Conservation (phyloP, 2,797 vertebrate species). For the Adrianichthys oophorus region DNA sequence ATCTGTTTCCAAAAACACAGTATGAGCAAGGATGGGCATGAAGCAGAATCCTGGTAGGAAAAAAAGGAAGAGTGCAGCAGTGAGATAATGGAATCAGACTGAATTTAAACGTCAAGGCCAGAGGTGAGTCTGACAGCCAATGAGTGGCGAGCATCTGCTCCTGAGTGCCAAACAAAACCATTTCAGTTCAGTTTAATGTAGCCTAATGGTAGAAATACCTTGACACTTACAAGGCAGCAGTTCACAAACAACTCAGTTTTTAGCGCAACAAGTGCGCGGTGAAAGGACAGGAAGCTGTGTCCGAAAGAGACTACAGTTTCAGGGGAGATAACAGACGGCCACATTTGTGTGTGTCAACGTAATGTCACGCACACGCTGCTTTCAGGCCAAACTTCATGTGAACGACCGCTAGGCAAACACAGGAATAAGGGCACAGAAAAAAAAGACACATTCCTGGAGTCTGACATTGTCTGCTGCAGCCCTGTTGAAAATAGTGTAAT, state of each 20-base stretch:
- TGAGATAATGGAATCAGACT: not conserved
- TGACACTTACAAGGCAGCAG: slow-evolving; percentile 7
- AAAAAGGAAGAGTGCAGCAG: not conserved
- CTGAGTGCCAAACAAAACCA: slow-evolving; percentile 21
- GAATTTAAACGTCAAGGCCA: slow-evolving; percentile 35
- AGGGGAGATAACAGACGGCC: slow-evolving; percentile 24
- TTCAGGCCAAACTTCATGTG: slow-evolving; percentile 75
- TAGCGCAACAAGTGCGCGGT: not conserved
- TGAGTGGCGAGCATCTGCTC: slow-evolving; percentile 43
- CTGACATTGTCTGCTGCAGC: slow-evolving; percentile 7
- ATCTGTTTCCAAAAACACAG: too few relatives aligned
- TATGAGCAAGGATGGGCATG: too few relatives aligned
- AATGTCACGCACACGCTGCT: slow-evolving; percentile 20
- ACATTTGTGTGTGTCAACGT: slow-evolving; percentile 12
- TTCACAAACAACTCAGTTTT: slow-evolving; percentile 29
- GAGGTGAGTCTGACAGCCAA: slow-evolving; percentile 62
- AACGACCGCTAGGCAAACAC: slow-evolving; percentile 62
- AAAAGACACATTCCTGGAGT: slow-evolving; percentile 41
- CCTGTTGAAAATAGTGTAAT: not conserved
- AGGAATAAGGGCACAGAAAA: slow-evolving; percentile 37
- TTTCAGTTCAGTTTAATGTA: slow-evolving; percentile 18
- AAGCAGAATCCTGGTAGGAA: not conserved
- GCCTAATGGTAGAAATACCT: slow-evolving; percentile 21
- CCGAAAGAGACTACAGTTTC: slow-evolving; percentile 22
- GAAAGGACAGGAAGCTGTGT: slow-evolving; percentile 20